Evolutionary conservation across 53 echinoderm and acorn worm species (phyloP).

Genomic region (Temnopleurus reevesii): DNA sequence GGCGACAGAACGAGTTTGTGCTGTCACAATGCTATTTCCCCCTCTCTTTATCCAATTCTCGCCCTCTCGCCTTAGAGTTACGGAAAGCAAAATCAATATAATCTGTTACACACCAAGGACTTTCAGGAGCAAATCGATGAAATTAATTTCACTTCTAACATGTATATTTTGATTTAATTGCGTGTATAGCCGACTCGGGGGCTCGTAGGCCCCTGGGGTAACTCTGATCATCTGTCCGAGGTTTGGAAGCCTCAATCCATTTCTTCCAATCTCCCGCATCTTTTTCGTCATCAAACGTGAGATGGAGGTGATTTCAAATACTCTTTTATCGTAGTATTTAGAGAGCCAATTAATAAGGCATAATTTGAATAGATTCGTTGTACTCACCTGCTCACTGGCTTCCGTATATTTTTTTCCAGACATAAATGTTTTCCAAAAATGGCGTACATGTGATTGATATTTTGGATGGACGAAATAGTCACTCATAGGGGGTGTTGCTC

Average conservation of each 20-base stretch:
- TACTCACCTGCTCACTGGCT: too few species aligned
- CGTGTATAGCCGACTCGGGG: slow-evolving; percentile 10
- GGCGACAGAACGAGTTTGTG: not conserved
- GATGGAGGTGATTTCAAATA: not conserved
- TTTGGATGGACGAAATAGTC: too few species aligned
- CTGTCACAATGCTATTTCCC: not conserved
- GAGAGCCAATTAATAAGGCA: too few species aligned
- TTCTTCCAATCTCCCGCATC: not conserved
- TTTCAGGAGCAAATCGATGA: slow-evolving; percentile 41
- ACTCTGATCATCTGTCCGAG: slow-evolving; percentile 10
- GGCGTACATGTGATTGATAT: too few species aligned
- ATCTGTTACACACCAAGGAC: slow-evolving; percentile 42
- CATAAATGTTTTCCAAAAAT: too few species aligned
- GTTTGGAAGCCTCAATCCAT: not conserved
- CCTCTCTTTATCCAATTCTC: not conserved
- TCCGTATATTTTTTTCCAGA: too few species aligned
- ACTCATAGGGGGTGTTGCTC: too few species aligned
- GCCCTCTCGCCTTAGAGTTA: slow-evolving; percentile 21
- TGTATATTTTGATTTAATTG: slow-evolving; percentile 59
- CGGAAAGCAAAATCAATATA: slow-evolving; percentile 32
- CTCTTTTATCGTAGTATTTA: too few species aligned
- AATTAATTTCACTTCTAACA: slow-evolving; percentile 49
- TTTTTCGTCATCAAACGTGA: not conserved
- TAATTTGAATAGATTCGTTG: too few species aligned
- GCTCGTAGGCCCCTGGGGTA: not conserved